Evolutionary conservation across 2,888 invertebrate genomes (phyloP).

Genomic region (Watsonalla cultraria): DNA sequence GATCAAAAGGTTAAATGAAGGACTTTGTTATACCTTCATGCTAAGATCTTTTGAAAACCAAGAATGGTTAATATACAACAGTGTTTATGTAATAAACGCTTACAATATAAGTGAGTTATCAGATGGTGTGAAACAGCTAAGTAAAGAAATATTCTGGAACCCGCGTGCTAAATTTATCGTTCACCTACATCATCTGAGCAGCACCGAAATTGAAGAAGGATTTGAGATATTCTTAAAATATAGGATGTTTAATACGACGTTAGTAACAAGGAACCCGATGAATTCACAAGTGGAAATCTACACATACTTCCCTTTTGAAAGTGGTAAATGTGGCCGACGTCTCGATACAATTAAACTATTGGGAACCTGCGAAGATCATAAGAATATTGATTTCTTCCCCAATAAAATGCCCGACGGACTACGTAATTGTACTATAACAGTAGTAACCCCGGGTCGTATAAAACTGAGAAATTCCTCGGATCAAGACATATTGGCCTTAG

Average conservation of each 20-base stretch:
- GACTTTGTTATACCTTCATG: conserved; percentile 30
- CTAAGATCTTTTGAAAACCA: conserved; percentile 24
- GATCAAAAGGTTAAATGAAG: conserved; percentile 18
- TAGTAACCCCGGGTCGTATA: conserved; percentile 39
- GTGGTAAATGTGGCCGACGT: conserved; percentile 35
- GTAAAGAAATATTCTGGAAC: conserved; percentile 44
- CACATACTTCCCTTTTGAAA: conserved; percentile 38
- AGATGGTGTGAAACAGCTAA: conserved; percentile 24
- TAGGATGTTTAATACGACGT: conserved; percentile 34
- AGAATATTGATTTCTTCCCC: conserved; percentile 18
- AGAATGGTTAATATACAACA: conserved; percentile 27
- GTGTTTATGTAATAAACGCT: conserved; percentile 37
- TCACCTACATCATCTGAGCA: conserved; percentile 18
- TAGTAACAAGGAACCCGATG: conserved; percentile 23
- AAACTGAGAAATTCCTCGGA: conserved; percentile 24
- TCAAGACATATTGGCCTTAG: conserved; percentile 33
- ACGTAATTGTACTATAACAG: conserved; percentile 36
- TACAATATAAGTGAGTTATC: conserved; percentile 24
- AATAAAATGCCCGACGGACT: conserved; percentile 17
- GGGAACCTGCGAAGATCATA: conserved; percentile 27
- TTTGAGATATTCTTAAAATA: conserved; percentile 30
- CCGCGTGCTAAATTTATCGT: conserved; percentile 43
- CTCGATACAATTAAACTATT: conserved; percentile 22
- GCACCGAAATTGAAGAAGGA: conserved; percentile 17
- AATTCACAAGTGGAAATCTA: conserved; percentile 20